Percentiles rank a stretch among this genome's conserved stretches.
Conservation (phyloP, 2,797 vertebrate genomes). For the Brachyrhaphis roseni region DNA sequence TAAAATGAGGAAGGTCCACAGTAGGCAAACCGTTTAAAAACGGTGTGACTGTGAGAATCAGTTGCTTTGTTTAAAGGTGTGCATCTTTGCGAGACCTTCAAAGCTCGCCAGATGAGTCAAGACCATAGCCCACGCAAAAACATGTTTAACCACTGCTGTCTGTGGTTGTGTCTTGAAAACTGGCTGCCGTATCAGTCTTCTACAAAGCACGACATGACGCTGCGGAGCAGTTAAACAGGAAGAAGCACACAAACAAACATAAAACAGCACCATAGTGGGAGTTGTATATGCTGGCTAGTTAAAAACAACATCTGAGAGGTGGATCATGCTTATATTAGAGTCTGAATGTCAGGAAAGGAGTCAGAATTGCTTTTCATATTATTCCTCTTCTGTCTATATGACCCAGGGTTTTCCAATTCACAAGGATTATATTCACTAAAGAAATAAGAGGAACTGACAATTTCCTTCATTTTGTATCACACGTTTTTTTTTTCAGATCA, state of each 20-base stretch:
- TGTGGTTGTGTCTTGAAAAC: conserved; percentile 57
- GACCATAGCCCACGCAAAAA: conserved; percentile 48
- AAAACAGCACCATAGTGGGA: conserved; percentile 40
- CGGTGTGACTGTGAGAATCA: conserved; percentile 30
- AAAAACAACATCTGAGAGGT: conserved; percentile 45
- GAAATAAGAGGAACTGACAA: not conserved
- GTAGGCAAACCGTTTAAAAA: conserved; percentile 45
- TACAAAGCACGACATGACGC: not conserved
- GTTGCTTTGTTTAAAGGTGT: conserved; percentile 36
- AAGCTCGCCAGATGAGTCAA: conserved; percentile 69
- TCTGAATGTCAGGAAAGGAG: conserved; percentile 24
- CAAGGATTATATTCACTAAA: not conserved
- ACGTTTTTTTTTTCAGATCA: not conserved
- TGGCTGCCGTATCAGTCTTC: conserved; percentile 25
- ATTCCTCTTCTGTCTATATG: not conserved
- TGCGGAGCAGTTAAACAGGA: conserved; percentile 26
- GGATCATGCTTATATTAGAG: conserved; percentile 42
- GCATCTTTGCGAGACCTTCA: conserved; percentile 55
- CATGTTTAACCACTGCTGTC: conserved; percentile 69
- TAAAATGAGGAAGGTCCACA: conserved; percentile 6
- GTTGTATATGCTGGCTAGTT: conserved; percentile 55
- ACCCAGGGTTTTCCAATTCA: not conserved
- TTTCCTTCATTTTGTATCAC: not conserved
- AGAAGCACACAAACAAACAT: conserved; percentile 13
- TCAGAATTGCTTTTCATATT: conserved; percentile 23